Conservation (phyloP, 2,888 invertebrate genomes). For the Drosophila paramelanica region DNA sequence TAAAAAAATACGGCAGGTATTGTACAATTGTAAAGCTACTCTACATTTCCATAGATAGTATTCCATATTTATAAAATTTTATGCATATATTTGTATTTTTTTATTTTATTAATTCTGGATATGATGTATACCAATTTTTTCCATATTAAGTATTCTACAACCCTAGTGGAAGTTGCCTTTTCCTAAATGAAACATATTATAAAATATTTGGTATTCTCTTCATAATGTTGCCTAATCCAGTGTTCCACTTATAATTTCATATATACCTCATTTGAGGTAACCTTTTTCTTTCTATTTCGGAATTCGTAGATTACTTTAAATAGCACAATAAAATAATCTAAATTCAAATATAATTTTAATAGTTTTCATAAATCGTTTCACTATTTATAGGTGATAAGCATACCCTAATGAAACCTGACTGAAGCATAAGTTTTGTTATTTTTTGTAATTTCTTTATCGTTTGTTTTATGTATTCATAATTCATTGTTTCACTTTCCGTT, state of each 20-base stretch:
- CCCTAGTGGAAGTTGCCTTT: no score
- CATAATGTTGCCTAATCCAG: no score
- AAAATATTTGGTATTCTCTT: no score
- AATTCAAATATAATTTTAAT: no score
- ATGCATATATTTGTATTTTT: neutral
- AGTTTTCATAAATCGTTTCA: no score
- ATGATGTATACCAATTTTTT: neutral
- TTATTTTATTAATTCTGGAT: no score
- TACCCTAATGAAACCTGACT: neutral
- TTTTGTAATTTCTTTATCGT: constrained; percentile 7
- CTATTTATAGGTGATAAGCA: neutral
- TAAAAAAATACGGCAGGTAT: neutral
- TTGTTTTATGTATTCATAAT: constrained; percentile 19
- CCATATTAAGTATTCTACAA: neutral
- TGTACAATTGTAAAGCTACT: constrained; percentile 2
- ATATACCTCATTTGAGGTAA: no score
- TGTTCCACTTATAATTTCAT: no score
- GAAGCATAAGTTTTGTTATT: neutral
- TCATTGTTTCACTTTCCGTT: constrained; percentile 7
- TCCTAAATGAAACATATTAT: no score
- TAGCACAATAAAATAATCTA: no score
- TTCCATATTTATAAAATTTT: neutral
- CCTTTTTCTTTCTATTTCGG: no score
- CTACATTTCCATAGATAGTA: neutral
- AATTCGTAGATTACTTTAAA: no score